Base-by-base conservation (phyloP, 2,797 vertebrate species). In the Pseudomugil gertrudae region DNA sequence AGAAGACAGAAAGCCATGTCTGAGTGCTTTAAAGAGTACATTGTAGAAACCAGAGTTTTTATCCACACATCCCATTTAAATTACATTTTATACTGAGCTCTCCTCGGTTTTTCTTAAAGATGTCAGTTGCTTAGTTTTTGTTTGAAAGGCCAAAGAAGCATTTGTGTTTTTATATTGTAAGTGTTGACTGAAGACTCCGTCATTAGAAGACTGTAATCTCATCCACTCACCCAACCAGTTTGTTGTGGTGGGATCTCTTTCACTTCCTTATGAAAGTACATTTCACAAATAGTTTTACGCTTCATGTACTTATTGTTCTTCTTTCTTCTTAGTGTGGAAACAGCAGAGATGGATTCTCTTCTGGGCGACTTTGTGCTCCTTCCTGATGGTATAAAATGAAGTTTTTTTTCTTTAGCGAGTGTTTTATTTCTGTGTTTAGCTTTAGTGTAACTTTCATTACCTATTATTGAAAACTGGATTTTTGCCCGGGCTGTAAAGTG, bases 331-430 rank as follows among this genome's bases (percentile, higher is more conserved):
- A 93, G 91, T 58, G 33, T 63, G 35, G 88, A 91, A 21, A 64
- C 57, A 56, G 54, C 52, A 0, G 88, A 91, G 13, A 74, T 65
- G 0, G 90, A 92, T 27, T 74, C 65, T 33, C 47, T 88, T 0
- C 19, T 70, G 19, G 92, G 92, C 0, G 93, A 94, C 76, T 93
- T 85, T 76, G 92, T 90, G 24, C 71, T 92, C 29, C 78, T 93
- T 5, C 64, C 80, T 21, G 45, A 65, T 33, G 84, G 93, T 94
- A 78, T 56, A 59, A 30, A 32, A 3, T 13, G n/a, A 17, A 43
- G 17, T 19, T 27, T 33, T 26, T 63, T 15, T 15, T 9, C 29
- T 5, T 29, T 29, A 29, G 5, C 1, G 32, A 9, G 17, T 27
- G 9, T 60, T 26, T 23, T 62, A 13, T 72, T 10, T 51, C 14